Evolutionary conservation across 1,140 invertebrate species (phyloP), one percentile per base, ranked within the genome.

Genomic region (Tachypleus tridentatus): DNA sequence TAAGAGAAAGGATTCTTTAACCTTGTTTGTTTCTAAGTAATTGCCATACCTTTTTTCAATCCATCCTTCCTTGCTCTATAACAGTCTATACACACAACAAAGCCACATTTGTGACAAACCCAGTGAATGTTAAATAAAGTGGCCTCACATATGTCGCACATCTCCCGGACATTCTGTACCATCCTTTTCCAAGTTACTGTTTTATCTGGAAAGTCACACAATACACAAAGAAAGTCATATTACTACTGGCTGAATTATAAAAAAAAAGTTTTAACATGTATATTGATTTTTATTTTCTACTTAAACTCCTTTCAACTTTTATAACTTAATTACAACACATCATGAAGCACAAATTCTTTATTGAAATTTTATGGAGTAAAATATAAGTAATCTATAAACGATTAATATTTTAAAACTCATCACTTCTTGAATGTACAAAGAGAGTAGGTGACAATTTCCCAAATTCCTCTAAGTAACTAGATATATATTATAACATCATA

Each of bases 81-180:
- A 76, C 96, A 98, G 77, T 97, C 93, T 61, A 97, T 85, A 79
- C 96, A 98, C 7, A 97, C 92, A 53, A 94, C 91, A 79, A 97
- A 97, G 29, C 95, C 96, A 77, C 96, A 98, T 77, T 94, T 95
- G 54, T 87, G 85, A 76, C 95, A 98, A 0, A 92, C 92, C 93
- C 93, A 98, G 78, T 98, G 96, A 77, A 90, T 92, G 79, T 98
- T 98, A 78, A 98, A 98, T 3, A 98, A 80, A 0, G 95, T 97
- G 0, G 95, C 98, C 75, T 95, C 91, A 78, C 96, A 98, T 3
- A 97, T 91, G 78, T 98, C 96, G 77, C 96, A 98, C 85, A 98
- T 94, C 79, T 98, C 96, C 29, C 95, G 79, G 5, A 96, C 91
- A n/a, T 93, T 93, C 75, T 91, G 87, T 1, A 98, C 92, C 1